Evolutionary conservation across 2,888 invertebrate species (phyloP), one percentile per base, ranked within the genome.

Genomic region (Ditylenchus weischeri): DNA sequence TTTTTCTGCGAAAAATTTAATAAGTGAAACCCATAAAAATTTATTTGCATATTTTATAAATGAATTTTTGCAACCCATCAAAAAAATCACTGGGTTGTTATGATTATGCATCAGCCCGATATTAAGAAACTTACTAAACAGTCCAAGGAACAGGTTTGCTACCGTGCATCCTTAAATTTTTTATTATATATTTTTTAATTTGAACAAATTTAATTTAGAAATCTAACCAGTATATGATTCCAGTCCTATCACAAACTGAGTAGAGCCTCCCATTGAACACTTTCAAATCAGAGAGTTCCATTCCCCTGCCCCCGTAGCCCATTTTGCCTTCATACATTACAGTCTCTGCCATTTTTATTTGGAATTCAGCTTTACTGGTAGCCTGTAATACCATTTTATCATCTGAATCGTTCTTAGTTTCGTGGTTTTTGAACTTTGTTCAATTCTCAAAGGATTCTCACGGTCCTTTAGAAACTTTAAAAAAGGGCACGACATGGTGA

Each of bases 241-340:
- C 59, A 19, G 59, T 59, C 8, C 43, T 59, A 59, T 59, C 59
- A n/a, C 59, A 59, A 36, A 59, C 36, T 43, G 59, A 13, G 19
- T 38, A 38, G 0, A 59, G 59, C 7, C 59, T 11, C 1, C 59
- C 59, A 36, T 59, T 35, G 21, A 36, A 59, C 11, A 59, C 59
- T 54, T 54, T 54, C 8, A 54, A 54, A 13, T 54, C 54, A 0
- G 94, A 95, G 3, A 96, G 86, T 83, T 96, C 96, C 93, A 95
- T 93, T 0, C 93, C 93, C 76, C 95, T 87, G 5, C 90, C 93
- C 82, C 91, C 92, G 70, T 90, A 87, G 0, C 91, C 88, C 80
- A 90, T 89, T 48, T 88, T 54, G n/a, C 54, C 54, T 18, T 54
- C 29, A 18, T 54, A 54, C 2, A 15, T 13, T 23, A 18, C 10